Base-by-base conservation (phyloP, 2,797 vertebrate species). In the Otus scops region DNA sequence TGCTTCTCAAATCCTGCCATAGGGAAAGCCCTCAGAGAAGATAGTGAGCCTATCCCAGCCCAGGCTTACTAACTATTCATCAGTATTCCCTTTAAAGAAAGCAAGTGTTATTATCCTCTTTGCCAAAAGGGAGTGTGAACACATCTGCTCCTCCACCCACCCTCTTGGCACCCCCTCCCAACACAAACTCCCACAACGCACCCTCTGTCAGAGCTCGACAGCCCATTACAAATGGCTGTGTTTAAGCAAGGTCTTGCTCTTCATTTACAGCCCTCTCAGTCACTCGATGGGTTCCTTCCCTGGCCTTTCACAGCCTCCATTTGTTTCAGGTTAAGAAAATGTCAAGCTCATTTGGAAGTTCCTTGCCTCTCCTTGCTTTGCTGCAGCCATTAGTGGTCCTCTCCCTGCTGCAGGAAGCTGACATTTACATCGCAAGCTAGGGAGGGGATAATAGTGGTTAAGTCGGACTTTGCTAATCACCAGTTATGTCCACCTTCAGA, bases 291-390 rank as follows among this genome's bases (percentile, higher is more conserved):
- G 90, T 84, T 64, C 63, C 68, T 74, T 89, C 77, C 77, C 57
- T 87, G 92, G 90, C 90, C 91, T 57, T 91, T 91, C 32, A 27
- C 80, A 82, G 80, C 77, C 63, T 91, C 50, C 10, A 24, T 96
- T 97, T 95, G 85, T 61, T 84, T 95, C 92, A 81, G 96, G 95
- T 96, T 97, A 97, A 97, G 96, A 95, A 97, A 98, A 98, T 98
- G 96, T 87, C 95, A 98, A 80, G 89, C 67, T 84, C 85, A 57
- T 98, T 95, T 97, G 93, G 93, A 85, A 84, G 91, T 92, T 96
- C 79, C 75, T 92, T 45, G 15, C 59, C 50, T 67, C 59, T 95
- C 78, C 68, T 88, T 36, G 67, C 85, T 77, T 93, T 94, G 89
- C 83, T 5, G 48, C 69, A 95, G 67, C 82, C 60, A 63, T 89